phyloP scores from a whole-genome alignment of 2,797 vertebrate genomes.

The Liparis tanakae region DNA sequence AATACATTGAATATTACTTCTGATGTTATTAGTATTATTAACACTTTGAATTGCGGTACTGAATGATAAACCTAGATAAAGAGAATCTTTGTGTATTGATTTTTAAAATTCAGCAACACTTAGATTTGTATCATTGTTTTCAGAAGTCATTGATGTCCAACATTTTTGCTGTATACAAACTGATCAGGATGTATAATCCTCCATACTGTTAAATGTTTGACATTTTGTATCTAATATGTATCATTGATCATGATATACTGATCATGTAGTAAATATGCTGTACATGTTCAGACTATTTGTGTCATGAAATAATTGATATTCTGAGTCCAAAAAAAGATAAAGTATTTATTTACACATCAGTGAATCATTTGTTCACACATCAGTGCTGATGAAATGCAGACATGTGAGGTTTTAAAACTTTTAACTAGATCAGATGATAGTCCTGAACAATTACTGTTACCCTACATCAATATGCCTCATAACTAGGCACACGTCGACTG shows the following conservation, averaged over 20 bases:
- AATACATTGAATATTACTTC: background rate
- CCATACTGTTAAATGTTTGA: background rate
- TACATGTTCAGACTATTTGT: background rate
- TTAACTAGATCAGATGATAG: background rate
- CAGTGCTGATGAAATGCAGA: background rate
- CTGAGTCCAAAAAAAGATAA: background rate
- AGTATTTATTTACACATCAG: background rate
- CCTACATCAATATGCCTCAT: background rate
- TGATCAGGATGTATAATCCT: background rate
- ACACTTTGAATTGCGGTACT: background rate
- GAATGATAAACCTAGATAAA: background rate
- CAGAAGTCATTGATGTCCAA: background rate
- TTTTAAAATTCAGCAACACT: background rate
- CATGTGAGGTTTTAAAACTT: background rate
- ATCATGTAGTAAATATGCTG: background rate
- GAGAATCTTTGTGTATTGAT: background rate
- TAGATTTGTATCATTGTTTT: background rate
- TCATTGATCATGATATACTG: background rate
- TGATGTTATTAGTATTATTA: background rate
- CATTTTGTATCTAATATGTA: background rate
- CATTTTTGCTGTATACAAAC: background rate
- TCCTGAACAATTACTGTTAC: background rate
- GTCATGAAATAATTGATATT: background rate
- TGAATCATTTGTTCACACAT: background rate
- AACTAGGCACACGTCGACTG: background rate